Evolutionary conservation across 2,113 vertebrate species (phyloP), one percentile per base, ranked within the genome.

Genomic region (Anoplopoma fimbria): DNA sequence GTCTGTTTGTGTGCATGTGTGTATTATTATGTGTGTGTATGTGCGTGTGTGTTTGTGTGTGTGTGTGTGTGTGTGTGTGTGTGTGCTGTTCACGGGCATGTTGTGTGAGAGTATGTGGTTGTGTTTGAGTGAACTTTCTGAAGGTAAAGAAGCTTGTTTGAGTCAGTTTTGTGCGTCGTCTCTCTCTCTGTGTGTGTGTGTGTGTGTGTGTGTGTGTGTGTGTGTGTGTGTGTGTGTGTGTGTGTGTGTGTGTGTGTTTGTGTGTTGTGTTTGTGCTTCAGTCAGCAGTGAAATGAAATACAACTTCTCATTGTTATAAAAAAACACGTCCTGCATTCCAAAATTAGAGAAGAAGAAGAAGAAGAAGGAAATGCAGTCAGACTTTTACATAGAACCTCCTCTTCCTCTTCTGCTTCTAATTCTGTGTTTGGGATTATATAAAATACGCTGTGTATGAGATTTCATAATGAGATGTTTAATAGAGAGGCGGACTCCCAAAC

Each of bases 251-350:
- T 62, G 72, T 62, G 23, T 69, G 4, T 74, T 29, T 55, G 71
- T 36, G 4, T 78, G 47, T 55, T n/a, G 77, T 60, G 21, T 68
- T 5, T 74, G 42, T 60, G 76, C 21, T 23, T 72, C 67, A 45
- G 36, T 69, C 73, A 25, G 69, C 77, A 29, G 3, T 58, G 65
- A 58, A 69, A 73, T 61, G 67, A 82, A 85, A 75, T 55, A 14
- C 61, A 71, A 75, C 79, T 63, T 65, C 31, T 49, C 60, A 63
- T 72, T 85, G 79, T 85, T 67, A 72, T 75, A 79, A 79, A 75
- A n/a, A 82, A 72, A 71, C 79, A 87, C 75, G 76, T 85, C 72
- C 75, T 80, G 79, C 62, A 40, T 80, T 77, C 72, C 38, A 25
- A 76, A 82, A 82, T 80, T 69, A 83, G 71, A 85, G 53, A 77